These are phyloP conservation scores for Atopsyche davidsoni DNA, from an alignment of 1,140 invertebrate species.

Conservation along the genomic window DNA sequence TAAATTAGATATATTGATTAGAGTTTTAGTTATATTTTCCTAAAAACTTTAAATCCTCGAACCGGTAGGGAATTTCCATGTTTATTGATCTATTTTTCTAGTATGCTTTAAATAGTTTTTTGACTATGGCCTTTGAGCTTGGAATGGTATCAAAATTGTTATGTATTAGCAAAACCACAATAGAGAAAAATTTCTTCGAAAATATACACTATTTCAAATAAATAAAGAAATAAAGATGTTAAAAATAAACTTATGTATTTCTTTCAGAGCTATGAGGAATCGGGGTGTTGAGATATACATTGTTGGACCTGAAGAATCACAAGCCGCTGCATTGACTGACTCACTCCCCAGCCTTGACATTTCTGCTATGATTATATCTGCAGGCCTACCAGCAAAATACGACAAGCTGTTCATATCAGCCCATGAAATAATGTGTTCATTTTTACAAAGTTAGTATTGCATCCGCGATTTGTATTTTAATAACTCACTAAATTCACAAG, in stretches of 20 bases:
- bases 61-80: not conserved
- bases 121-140: too few relatives aligned
- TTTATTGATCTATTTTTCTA: conserved; percentile 8
- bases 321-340: conserved; percentile 36
- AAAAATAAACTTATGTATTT: too few relatives aligned
- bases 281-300: conserved; percentile 91
- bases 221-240: too few relatives aligned
- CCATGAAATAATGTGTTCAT: conserved; percentile 42
- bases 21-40: not conserved
- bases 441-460: conserved; percentile 38
- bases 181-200: too few relatives aligned
- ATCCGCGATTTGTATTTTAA: too few relatives aligned
- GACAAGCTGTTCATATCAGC: conserved; percentile 38
- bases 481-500: conserved; percentile 6
- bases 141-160: too few relatives aligned
- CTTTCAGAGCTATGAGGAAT: conserved; percentile 90
- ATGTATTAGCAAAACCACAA: too few relatives aligned
- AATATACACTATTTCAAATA: too few relatives aligned
- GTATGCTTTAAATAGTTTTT: too few relatives aligned
- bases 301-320: conserved; percentile 35
- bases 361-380: conserved; percentile 38
- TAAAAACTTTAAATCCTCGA: too few relatives aligned
- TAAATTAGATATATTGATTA: conserved; percentile 21
- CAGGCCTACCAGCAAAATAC: conserved; percentile 37
- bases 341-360: conserved; percentile 41